These are phyloP conservation scores for Formicarius rufipectus DNA, from an alignment of 2,113 vertebrate genomes.

Conservation along the genomic window DNA sequence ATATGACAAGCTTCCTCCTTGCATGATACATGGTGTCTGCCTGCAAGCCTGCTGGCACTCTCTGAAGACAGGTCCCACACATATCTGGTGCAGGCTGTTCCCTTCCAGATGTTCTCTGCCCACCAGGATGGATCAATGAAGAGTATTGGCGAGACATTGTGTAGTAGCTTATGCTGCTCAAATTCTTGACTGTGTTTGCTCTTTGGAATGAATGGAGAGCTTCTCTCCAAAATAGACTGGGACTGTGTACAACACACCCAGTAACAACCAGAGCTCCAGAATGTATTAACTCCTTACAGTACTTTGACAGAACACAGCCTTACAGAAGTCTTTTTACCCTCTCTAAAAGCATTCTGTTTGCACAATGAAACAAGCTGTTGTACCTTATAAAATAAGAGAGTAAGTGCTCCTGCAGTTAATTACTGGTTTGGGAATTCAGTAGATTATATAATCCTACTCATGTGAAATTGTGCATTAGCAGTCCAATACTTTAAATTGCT, in stretches of 20 bases:
- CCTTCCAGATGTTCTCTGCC: not conserved
- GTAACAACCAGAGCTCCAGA: not conserved
- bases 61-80: not conserved
- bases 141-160: not conserved
- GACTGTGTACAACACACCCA: not conserved
- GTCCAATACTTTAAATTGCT: not conserved
- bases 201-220: not conserved
- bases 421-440: not conserved
- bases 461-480: not conserved
- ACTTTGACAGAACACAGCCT: not conserved
- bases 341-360: not conserved
- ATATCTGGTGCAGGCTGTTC: not conserved
- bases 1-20: slow-evolving; percentile 31
- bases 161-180: not conserved
- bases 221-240: not conserved
- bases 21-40: not conserved
- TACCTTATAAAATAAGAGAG: not conserved
- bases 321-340: not conserved
- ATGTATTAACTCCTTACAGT: not conserved
- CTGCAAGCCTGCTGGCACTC: not conserved
- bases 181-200: not conserved
- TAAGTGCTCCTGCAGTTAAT: not conserved
- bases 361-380: not conserved
- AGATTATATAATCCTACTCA: not conserved
- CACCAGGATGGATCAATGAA: not conserved